A percentile compares a stretch with the other conserved stretches of the same genome.
Conservation (phyloP, 2,113 vertebrate genomes). For the Hydropotes inermis region DNA sequence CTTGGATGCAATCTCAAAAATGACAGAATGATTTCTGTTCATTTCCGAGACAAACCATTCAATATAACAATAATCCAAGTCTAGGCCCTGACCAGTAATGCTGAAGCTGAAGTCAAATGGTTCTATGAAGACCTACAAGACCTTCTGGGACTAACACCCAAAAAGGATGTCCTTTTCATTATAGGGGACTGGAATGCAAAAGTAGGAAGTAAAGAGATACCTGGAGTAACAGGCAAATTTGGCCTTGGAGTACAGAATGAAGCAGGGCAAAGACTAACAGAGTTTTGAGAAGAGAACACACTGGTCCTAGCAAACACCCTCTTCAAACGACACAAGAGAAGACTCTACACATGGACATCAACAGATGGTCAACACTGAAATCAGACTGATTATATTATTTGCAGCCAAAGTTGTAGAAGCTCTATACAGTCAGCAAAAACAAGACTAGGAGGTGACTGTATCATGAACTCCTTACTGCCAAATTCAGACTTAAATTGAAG, state of each 20-base stretch:
- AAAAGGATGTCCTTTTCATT: background rate
- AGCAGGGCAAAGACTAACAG: background rate
- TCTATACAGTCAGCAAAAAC: background rate
- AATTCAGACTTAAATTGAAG: background rate
- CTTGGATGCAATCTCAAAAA: background rate
- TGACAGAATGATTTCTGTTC: background rate
- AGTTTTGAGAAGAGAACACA: rapidly evolving
- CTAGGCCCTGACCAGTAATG: background rate
- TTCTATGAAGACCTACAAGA: background rate
- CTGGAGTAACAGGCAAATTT: background rate
- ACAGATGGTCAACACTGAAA: background rate
- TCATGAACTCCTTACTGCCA: background rate
- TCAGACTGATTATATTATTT: background rate
- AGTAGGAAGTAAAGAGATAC: background rate
- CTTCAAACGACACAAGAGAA: background rate
- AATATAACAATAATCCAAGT: background rate
- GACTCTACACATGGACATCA: background rate
- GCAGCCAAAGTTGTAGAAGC: background rate
- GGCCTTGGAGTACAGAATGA: background rate
- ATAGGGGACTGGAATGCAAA: background rate
- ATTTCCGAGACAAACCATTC: background rate
- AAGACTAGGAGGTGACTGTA: background rate
- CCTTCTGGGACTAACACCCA: background rate
- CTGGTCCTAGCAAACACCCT: background rate
- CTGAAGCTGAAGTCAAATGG: rapidly evolving